Base-by-base conservation (phyloP, 2,797 vertebrate species). In the Meda fulgida region DNA sequence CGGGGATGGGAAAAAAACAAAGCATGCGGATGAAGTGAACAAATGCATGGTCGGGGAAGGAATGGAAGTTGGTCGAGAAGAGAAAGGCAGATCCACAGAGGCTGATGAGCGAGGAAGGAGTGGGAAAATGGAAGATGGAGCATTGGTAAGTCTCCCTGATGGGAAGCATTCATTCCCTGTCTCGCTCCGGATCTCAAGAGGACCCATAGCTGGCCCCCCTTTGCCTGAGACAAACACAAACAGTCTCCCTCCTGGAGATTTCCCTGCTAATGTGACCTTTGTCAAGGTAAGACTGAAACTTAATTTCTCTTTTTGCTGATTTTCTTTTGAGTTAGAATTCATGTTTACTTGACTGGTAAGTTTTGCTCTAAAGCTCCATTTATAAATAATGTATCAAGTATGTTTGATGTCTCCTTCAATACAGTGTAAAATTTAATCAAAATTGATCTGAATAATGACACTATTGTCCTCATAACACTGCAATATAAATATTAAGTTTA, bases 261-360 rank as follows among this genome's bases (percentile, higher is more conserved):
- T 98, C 90, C 97, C 97, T 66, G 94, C 96, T 83, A 98, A 98
- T 26, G 95, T 98, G 83, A 96, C 97, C 83, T 98, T 98, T 84
- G 83, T 98, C 82, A 95, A 94, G 96, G 97, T 98, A 93, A 95
- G 94, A 63, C 40, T 65, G n/a, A 51, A 55, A 55, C 8, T 3
- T n/a, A 4, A 38, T 58, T 26, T n/a, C 8, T 9, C 7, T 19
- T 48, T 38, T 34, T 51, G 21, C 11, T 79, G 16, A 11, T 48
- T n/a, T 31, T 40, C 4, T 6, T 23, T n/a, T n/a, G 21, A 14
- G 34, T 43, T 31, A 18, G 5, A 65, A 48, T 53, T 53, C 4
- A 40, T 40, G 3, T 60, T 40, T 26, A 43, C 1, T 60, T 5
- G 65, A 77, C 13, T 6, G 14, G 3, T 38, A 19, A 7, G 8